phyloP scores from a whole-genome alignment of 92 coral and sea anemone species.

The Palythoa caribaeorum region DNA sequence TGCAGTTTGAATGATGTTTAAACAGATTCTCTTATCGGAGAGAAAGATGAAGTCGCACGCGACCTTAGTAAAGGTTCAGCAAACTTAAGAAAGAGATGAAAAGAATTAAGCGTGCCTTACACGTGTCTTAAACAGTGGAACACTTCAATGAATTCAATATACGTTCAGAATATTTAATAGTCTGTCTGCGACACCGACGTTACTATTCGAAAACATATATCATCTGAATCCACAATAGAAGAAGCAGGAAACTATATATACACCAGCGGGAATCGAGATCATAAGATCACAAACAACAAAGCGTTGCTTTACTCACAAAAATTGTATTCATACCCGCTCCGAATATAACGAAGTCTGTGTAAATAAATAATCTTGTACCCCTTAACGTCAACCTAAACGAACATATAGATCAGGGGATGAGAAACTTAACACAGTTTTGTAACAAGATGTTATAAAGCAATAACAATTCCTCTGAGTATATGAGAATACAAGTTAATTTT shows the following conservation, averaged over 20 bases:
- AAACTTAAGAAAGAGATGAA: conserved; percentile 9
- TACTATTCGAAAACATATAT: not conserved
- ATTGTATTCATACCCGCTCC: conserved; percentile 19
- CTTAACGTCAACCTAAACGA: conserved; percentile 15
- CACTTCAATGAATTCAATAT: conserved; percentile 26
- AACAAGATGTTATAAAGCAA: not conserved
- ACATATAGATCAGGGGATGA: not conserved
- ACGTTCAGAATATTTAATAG: conserved; percentile 20
- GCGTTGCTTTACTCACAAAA: conserved; percentile 2
- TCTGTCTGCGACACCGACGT: conserved; percentile 7
- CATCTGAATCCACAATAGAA: no score
- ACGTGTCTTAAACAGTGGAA: conserved; percentile 26
- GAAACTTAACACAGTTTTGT: not conserved
- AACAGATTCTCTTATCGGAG: not conserved
- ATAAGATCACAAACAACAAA: conserved; percentile 50
- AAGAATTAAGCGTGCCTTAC: conserved; percentile 46
- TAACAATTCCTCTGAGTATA: not conserved
- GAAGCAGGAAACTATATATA: not conserved
- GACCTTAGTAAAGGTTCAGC: conserved; percentile 12
- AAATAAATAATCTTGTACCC: conserved; percentile 30
- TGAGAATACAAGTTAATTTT: not conserved
- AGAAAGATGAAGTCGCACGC: not conserved
- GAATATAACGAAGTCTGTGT: conserved; percentile 14
- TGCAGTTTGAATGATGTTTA: not conserved
- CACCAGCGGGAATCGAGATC: conserved; percentile 51